Evolutionary conservation across 1,140 invertebrate species (phyloP).

Genomic region (Acromyrmex echinatior): DNA sequence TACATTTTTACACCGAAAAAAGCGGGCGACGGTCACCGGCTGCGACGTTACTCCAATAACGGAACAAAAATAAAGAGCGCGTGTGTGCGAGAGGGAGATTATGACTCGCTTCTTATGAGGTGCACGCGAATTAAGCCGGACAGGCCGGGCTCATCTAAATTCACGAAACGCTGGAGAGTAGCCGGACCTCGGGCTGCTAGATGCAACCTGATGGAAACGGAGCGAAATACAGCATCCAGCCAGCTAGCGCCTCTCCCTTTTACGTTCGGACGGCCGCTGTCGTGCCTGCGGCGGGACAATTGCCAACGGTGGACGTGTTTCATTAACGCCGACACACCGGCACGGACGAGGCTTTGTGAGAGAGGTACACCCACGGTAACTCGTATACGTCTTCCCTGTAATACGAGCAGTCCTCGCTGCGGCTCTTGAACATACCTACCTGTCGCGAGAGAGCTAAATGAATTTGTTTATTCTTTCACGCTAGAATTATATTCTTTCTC

Average conservation of each 20-base stretch:
- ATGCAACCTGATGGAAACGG: constrained; percentile 72
- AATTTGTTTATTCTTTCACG: constrained; percentile 62
- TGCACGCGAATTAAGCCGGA: constrained; percentile 68
- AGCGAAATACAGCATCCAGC: constrained; percentile 46
- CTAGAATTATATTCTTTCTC: constrained; percentile 41
- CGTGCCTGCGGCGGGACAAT: constrained; percentile 74
- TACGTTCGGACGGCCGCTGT: constrained; percentile 67
- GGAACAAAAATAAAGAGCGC: constrained; percentile 3
- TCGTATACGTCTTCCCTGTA: constrained; percentile 60
- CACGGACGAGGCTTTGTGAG: constrained; percentile 50
- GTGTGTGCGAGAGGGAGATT: not conserved
- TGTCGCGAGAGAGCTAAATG: constrained; percentile 42
- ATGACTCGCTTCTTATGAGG: constrained; percentile 38
- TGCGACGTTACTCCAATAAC: constrained; percentile 61
- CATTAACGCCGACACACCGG: constrained; percentile 73
- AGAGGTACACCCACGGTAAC: constrained; percentile 38
- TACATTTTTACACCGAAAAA: constrained; percentile 54
- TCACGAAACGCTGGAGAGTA: constrained; percentile 54
- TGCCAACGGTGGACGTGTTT: constrained; percentile 79
- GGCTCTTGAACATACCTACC: constrained; percentile 56
- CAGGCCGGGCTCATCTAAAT: constrained; percentile 71
- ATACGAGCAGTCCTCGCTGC: constrained; percentile 56
- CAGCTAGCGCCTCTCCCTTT: constrained; percentile 67
- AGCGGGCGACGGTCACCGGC: constrained; percentile 33
- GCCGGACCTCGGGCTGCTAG: constrained; percentile 37